Conservation (phyloP, 2,888 invertebrate species). For the Lithophane leautieri region DNA sequence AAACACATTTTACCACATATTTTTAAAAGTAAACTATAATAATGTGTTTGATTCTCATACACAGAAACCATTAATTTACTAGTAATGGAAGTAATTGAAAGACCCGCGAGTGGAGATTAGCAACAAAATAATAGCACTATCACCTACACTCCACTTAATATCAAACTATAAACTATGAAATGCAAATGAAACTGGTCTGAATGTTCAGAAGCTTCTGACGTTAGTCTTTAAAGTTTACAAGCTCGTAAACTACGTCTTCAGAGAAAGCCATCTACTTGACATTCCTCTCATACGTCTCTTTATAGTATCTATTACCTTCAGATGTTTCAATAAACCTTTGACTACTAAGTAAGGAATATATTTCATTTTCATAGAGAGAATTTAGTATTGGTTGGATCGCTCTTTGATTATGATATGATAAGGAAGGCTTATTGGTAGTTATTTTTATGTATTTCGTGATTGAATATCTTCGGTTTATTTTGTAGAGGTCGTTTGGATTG, state of each 20-base stretch:
- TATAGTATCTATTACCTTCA: constrained; percentile 45
- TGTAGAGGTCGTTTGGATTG: background rate
- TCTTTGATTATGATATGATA: constrained; percentile 41
- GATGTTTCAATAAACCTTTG: constrained; percentile 49
- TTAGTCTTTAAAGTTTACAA: constrained; percentile 39
- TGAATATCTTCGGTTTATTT: constrained; percentile 13
- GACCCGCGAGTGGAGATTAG: background rate
- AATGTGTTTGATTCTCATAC: no score
- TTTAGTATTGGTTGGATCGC: constrained; percentile 16
- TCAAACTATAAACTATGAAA: constrained; percentile 34
- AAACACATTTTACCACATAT: background rate
- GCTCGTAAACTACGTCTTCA: constrained; percentile 46
- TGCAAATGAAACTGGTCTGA: constrained; percentile 39
- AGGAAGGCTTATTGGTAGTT: background rate
- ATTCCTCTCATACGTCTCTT: constrained; percentile 48
- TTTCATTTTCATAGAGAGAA: constrained; percentile 5
- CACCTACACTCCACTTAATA: constrained; percentile 19
- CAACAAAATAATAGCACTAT: background rate
- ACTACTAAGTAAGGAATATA: constrained; percentile 28
- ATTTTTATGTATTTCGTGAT: constrained; percentile 11
- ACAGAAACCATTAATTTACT: no score
- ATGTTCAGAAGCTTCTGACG: constrained; percentile 20
- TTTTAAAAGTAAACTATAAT: background rate
- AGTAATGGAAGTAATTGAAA: background rate
- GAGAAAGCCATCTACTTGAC: constrained; percentile 41